Evolutionary conservation across 2,888 invertebrate species (phyloP), one percentile per base, ranked within the genome.

Genomic region (Plebejus argus): DNA sequence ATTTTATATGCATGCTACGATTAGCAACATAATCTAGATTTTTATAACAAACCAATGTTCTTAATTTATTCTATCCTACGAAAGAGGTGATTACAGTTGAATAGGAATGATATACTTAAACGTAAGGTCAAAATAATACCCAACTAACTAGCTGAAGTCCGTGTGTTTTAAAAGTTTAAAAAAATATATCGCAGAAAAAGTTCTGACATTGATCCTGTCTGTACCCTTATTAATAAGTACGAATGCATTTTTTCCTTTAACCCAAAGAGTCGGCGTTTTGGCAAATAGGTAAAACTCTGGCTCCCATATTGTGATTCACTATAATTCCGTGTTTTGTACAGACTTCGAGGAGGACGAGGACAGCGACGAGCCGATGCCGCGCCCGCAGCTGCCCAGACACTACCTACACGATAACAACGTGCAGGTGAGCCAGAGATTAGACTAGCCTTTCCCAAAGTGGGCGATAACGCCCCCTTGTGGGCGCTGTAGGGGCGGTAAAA

Each of bases 291-390:
- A 12, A 45, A 39, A 39, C 10, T 45, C 3, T 39, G 45, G 3
- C 10, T 45, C 45, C 3, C 3, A 45, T 45, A 45, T 45, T 71
- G 66, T 70, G 45, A 71, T 70, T 23, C 15, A 76, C 76, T 61
- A 83, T n/a, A n/a, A n/a, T 82, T 78, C 78, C 70, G 72, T 56
- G 18, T 70, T 33, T 33, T 75, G 84, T 83, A 5, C 88, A 96
- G 96, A 96, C 93, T 96, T 96, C 87, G 96, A 96, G 86, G 96
- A 96, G 82, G 96, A 96, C 80, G 96, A 96, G 66, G 96, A 96
- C 83, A 95, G 95, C 79, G 95, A 95, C 81, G 95, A 95, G 81
- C 93, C 94, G n/a, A 93, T 93, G 94, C 93, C 93, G 10, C 86
- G 93, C 39, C 93, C 94, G 80, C 93, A 92, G 82, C 91, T 92